Evolutionary conservation across 2,888 invertebrate species (phyloP), one percentile per base, ranked within the genome.

Genomic region (Brenthis ino): DNA sequence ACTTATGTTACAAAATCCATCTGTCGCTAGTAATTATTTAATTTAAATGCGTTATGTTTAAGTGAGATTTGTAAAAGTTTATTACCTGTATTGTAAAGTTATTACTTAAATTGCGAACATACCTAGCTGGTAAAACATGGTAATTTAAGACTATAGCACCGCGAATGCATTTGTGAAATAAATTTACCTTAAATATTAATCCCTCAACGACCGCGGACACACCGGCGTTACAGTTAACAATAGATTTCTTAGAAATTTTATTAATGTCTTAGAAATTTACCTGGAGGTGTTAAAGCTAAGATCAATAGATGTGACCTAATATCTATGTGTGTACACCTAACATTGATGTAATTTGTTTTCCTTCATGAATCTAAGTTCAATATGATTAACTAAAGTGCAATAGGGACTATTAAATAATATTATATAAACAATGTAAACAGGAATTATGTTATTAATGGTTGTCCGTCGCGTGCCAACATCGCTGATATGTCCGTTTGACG

Each of bases 391-490:
- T 4, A 28, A 28, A 61, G 61, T 68, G 68, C 61, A 68, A 64
- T 69, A 69, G 68, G 57, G 57, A 58, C 47, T 64, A 74, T 74
- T 73, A 63, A 64, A 74, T 74, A 75, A 76, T 65, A 69, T 68
- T 72, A 71, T 58, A 69, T 70, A 68, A 73, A 68, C n/a, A 68
- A 66, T 48, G 65, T 67, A 51, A 67, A 64, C 56, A 54, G 55
- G 65, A 68, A 50, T n/a, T 50, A 58, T 64, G 67, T 65, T 69
- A 71, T 67, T 70, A 72, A 64, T 68, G 57, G 55, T 51, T 67
- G 61, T 70, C 66, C 72, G 72, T 81, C 77, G 81, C 82, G 79
- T 83, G 84, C 76, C 67, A 50, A 33, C 33, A 51, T 53, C 48
- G 60, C 61, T 55, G 53, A 48, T 58, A 63, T 47, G 63, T 60